Conservation (phyloP, 2,888 invertebrate genomes). For the Norana najaformis region DNA sequence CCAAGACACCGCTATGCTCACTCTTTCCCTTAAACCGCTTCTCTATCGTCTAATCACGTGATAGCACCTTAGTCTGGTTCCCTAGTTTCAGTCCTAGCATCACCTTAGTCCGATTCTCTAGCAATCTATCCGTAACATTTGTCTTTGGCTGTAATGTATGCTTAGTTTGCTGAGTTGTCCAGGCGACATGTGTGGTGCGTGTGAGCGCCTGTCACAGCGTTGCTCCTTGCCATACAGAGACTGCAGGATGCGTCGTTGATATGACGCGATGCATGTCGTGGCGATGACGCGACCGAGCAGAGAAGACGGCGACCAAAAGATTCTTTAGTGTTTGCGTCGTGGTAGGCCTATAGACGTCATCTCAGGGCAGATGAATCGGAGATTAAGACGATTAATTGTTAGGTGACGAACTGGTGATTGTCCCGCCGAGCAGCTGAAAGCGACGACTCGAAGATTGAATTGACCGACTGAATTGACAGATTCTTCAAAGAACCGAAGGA, state of each 20-base stretch:
- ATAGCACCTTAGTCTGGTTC: no score
- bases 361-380: not conserved
- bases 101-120: not conserved
- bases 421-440: not conserved
- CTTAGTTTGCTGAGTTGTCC: not conserved
- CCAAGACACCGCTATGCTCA: no score
- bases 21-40: no score
- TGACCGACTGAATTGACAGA: not conserved
- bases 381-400: conserved; percentile 1
- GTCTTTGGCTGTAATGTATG: not conserved
- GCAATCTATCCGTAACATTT: not conserved
- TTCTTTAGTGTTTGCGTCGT: not conserved
- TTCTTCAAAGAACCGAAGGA: not conserved
- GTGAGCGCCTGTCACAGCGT: not conserved
- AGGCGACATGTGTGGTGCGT: not conserved
- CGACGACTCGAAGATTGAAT: not conserved
- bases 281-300: not conserved
- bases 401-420: not conserved
- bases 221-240: not conserved
- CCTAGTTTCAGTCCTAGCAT: no score
- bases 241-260: not conserved
- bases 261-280: not conserved
- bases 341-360: not conserved
- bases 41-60: no score
- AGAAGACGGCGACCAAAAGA: not conserved